Evolutionary conservation across 2,113 vertebrate species (phyloP), one percentile per base, ranked within the genome.

Genomic region (Etheostoma spectabile): DNA sequence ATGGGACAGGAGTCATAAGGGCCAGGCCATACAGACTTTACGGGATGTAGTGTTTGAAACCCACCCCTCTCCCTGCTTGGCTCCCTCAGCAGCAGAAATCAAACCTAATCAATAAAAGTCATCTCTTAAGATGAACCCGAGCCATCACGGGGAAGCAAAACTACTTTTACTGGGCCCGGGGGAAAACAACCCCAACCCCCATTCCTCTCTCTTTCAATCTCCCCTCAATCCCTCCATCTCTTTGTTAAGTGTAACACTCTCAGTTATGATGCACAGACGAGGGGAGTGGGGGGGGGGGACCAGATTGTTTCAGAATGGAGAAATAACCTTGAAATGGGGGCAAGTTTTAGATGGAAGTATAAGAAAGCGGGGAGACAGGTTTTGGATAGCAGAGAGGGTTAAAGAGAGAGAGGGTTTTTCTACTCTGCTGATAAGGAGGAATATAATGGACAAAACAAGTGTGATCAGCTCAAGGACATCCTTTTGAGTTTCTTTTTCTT

Each of bases 101-200:
- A 93, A 93, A 91, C 82, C 80, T 64, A 77, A 93, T 94, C 92
- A 94, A 93, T 93, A 92, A 92, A 93, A 92, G 89, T 87, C 91
- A 92, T 93, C 87, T 89, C 86, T 91, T 90, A 82, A 82, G 91
- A 93, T 92, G 89, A 93, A 90, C 88, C 87, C 22, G 30, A 85
- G 82, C 86, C 84, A 76, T 88, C 75, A 63, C 51, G 68, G 85
- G 87, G 80, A 73, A 56, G 77, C 49, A 85, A 77, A 88, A 92
- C 82, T 87, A 88, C 91, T 91, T 92, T 92, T 90, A 91, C 88
- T 64, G 80, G 77, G 74, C 90, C 85, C 89, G 51, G 33, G 89
- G 92, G 92, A 80, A 68, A 86, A 86, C 73, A 56, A 30, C 57
- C 70, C 75, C 52, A 61, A 24, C 55, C 22, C 52, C 64, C 15